phyloP scores from a whole-genome alignment of 2,888 invertebrate genomes.

The Leucozona laternaria region DNA sequence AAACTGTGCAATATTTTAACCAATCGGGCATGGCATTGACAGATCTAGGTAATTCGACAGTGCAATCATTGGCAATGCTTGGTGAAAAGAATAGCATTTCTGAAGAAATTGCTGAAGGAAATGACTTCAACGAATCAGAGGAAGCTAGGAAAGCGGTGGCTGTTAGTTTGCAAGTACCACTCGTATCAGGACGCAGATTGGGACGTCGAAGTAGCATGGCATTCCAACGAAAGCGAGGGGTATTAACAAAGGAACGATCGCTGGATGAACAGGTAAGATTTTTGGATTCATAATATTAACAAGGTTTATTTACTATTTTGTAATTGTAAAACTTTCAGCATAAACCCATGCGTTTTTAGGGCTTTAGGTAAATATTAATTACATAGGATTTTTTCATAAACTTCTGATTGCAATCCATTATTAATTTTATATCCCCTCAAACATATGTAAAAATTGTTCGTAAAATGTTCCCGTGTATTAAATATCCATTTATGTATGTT shows the following conservation, averaged over 20 bases:
- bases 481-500: background rate
- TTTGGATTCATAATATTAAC: background rate
- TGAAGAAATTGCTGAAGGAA: constrained; percentile 86
- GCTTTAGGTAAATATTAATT: constrained; percentile 61
- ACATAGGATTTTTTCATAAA: background rate
- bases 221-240: constrained; percentile 81
- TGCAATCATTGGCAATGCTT: constrained; percentile 80
- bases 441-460: background rate
- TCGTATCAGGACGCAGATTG: constrained; percentile 78
- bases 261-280: constrained; percentile 81
- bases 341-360: constrained; percentile 46
- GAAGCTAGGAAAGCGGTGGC: constrained; percentile 58
- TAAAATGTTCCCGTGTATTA: background rate
- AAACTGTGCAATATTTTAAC: constrained; percentile 83
- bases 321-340: constrained; percentile 41
- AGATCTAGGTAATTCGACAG: constrained; percentile 82
- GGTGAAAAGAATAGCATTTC: constrained; percentile 86
- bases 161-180: constrained; percentile 79
- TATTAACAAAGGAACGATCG: constrained; percentile 83
- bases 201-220: constrained; percentile 82
- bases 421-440: background rate
- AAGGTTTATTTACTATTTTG: background rate
- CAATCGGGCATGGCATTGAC: constrained; percentile 80
- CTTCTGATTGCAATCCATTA: background rate
- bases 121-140: constrained; percentile 81